phyloP scores from a whole-genome alignment of 2,113 vertebrate species.

The Nymphicus hollandicus region DNA sequence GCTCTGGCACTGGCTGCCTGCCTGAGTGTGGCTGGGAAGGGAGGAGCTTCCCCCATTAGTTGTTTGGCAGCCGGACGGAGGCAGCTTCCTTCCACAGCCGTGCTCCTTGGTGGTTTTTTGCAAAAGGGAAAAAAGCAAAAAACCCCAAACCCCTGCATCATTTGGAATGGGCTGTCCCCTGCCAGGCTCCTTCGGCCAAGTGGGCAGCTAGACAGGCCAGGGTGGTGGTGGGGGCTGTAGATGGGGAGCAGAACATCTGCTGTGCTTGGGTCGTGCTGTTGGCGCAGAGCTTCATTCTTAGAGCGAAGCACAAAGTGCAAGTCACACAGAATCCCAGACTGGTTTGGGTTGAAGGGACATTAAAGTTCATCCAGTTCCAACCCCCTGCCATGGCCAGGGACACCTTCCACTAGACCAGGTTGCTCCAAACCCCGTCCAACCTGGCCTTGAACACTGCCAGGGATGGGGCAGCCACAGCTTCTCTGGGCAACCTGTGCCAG shows the following conservation, averaged over 20 bases:
- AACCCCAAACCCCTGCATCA: rapidly evolving
- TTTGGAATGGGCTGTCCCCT: background rate
- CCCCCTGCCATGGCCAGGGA: background rate
- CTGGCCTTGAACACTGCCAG: background rate
- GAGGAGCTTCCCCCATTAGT: background rate
- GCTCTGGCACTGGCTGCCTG: background rate
- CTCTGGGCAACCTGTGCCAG: too few relatives aligned
- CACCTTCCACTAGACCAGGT: background rate
- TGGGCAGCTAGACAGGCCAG: background rate
- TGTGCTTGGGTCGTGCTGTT: background rate
- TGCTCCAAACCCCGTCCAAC: background rate
- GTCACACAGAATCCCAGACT: background rate
- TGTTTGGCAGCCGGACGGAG: background rate
- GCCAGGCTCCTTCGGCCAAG: background rate
- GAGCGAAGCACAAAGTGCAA: background rate
- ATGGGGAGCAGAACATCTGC: background rate
- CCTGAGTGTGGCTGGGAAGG: background rate
- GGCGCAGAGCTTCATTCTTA: background rate
- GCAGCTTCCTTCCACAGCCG: background rate
- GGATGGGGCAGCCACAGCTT: too few relatives aligned
- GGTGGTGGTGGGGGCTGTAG: background rate
- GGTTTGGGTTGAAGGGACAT: background rate
- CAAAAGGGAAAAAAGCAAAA: background rate
- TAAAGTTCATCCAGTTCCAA: background rate
- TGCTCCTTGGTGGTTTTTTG: background rate